These are phyloP conservation scores for Peromyscus californicus DNA, from an alignment of 2,113 vertebrate genomes.

Conservation along the genomic window DNA sequence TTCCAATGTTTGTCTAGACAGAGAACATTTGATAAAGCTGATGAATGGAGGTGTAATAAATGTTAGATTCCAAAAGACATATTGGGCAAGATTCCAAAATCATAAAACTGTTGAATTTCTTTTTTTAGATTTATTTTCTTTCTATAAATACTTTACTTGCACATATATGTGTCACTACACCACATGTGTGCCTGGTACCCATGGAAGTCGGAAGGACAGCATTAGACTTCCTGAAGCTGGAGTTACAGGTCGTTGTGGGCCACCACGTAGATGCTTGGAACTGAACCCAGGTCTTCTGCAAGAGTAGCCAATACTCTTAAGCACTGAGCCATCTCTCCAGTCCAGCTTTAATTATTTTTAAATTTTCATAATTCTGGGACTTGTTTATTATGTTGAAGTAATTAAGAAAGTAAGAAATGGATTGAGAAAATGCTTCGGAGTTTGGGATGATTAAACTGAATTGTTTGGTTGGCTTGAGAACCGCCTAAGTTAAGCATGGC, in stretches of 20 bases:
- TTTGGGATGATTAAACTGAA: background rate
- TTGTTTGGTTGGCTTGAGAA: background rate
- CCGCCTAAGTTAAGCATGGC: background rate
- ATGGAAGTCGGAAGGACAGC: background rate
- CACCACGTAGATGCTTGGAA: background rate
- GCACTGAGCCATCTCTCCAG: background rate
- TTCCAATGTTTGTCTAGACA: background rate
- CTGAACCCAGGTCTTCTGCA: background rate
- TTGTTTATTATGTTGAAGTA: background rate
- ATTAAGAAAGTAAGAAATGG: background rate
- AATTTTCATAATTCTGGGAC: background rate
- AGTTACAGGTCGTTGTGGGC: background rate
- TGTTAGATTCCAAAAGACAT: background rate
- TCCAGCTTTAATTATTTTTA: background rate
- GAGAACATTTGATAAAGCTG: background rate
- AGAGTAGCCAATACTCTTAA: background rate
- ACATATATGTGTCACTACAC: background rate
- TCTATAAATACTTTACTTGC: background rate
- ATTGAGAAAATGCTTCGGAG: background rate
- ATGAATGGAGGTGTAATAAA: background rate
- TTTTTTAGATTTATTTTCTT: background rate
- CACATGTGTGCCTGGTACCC: background rate
- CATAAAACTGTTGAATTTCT: background rate
- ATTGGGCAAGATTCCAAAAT: conserved; percentile 28
- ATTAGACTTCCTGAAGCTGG: background rate